Evolutionary conservation across 2,888 invertebrate species (phyloP).

Genomic region (Tenthredo distinguenda): DNA sequence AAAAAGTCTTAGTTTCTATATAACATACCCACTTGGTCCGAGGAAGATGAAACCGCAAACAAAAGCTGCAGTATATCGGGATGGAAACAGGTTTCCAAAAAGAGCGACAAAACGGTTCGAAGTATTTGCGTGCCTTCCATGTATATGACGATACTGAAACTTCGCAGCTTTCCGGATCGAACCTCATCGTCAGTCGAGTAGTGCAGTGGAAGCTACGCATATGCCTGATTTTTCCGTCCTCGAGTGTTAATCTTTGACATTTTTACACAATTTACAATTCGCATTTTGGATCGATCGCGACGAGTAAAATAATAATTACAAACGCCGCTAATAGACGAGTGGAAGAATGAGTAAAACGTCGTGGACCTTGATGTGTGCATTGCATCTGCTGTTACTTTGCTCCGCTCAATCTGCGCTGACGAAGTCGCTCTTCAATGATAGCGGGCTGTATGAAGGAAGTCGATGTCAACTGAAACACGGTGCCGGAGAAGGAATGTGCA

Average conservation of each 20-base stretch:
- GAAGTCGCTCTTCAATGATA: background rate
- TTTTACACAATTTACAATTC: background rate
- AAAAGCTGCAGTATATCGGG: background rate
- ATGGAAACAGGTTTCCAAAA: background rate
- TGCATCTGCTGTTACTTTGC: background rate
- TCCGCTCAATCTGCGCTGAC: background rate
- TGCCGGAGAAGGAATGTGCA: constrained; percentile 10
- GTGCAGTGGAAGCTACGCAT: background rate
- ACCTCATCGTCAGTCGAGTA: background rate
- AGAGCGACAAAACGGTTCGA: background rate
- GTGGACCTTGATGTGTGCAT: background rate
- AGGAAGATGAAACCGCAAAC: background rate
- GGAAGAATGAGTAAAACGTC: background rate
- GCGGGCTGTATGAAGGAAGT: constrained; percentile 13
- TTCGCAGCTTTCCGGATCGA: background rate
- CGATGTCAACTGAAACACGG: background rate
- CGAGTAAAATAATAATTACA: background rate
- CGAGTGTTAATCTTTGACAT: background rate
- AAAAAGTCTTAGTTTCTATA: background rate
- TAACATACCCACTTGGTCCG: background rate
- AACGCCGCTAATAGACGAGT: background rate
- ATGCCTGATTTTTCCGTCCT: background rate
- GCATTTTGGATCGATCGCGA: background rate
- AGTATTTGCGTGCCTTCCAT: background rate
- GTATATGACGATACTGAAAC: background rate